phyloP scores from a whole-genome alignment of 1,140 invertebrate genomes.

The Forficula auricularia region DNA sequence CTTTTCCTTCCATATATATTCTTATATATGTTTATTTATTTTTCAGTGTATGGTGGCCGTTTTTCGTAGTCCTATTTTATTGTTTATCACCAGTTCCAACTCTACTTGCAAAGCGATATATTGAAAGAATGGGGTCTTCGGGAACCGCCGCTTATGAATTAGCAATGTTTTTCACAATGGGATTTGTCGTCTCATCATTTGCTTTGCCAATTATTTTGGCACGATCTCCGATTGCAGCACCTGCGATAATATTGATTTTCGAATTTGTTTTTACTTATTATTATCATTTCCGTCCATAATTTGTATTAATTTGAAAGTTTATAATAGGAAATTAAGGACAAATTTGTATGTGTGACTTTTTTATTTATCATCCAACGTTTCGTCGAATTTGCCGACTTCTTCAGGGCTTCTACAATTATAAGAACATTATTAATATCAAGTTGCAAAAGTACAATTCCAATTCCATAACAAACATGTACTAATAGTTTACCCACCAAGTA shows the following conservation, averaged over 20 bases:
- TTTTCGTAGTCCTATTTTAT: conserved; percentile 93
- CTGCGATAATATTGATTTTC: conserved; percentile 40
- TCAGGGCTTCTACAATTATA: too few species aligned
- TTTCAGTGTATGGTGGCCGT: conserved; percentile 87
- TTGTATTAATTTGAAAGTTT: too few species aligned
- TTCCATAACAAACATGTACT: too few species aligned
- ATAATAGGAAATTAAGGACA: too few species aligned
- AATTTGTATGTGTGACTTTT: too few species aligned
- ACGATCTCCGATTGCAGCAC: conserved; percentile 35
- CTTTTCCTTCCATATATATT: not conserved
- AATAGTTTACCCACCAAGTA: too few species aligned
- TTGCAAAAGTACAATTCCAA: too few species aligned
- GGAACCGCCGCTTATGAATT: conserved; percentile 70
- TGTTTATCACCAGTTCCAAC: conserved; percentile 80
- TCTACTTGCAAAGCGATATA: conserved; percentile 61
- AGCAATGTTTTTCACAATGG: conserved; percentile 89
- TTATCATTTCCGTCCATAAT: too few species aligned
- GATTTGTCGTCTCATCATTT: conserved; percentile 80
- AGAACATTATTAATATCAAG: too few species aligned
- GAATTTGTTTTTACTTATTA: too few species aligned
- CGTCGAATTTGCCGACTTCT: too few species aligned
- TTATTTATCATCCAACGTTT: too few species aligned
- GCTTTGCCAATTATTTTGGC: conserved; percentile 85
- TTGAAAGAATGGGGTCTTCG: conserved; percentile 42
- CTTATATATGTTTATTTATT: conserved; percentile 7